These are phyloP conservation scores for Chymomyza procnemis DNA, from an alignment of 2,888 invertebrate species.

Conservation along the genomic window DNA sequence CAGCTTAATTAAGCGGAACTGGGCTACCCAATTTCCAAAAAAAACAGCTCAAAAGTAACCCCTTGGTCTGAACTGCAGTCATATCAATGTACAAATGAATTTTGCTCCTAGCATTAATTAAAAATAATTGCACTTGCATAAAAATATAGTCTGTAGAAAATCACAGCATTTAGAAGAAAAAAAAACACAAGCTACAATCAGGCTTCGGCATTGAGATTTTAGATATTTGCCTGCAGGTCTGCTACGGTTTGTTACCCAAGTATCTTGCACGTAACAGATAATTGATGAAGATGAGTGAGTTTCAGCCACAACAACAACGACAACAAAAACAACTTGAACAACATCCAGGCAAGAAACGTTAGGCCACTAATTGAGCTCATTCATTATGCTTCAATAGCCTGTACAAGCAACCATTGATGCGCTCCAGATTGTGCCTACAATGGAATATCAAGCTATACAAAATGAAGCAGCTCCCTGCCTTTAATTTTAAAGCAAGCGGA, in stretches of 20 bases:
- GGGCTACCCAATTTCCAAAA: not conserved
- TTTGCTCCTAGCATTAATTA: slow-evolving; percentile 34
- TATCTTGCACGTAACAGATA: not conserved
- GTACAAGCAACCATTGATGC: not conserved
- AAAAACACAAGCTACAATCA: too few species aligned
- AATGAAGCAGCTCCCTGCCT: not conserved
- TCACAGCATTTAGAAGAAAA: not conserved
- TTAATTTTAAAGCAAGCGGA: not conserved
- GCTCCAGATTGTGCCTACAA: not conserved
- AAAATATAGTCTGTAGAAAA: not conserved
- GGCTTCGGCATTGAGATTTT: not conserved
- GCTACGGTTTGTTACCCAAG: not conserved
- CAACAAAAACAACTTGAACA: not conserved
- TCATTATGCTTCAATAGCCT: not conserved
- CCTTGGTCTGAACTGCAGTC: not conserved
- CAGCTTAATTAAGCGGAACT: not conserved
- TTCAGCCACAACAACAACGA: not conserved
- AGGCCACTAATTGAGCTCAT: slow-evolving; percentile 1
- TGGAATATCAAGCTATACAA: not conserved
- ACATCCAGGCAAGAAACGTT: not conserved
- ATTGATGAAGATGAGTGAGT: not conserved
- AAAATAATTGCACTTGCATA: slow-evolving; percentile 39
- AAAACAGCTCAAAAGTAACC: not conserved
- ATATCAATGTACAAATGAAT: slow-evolving; percentile 10
- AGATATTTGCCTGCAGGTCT: not conserved